Conservation (phyloP, 2,113 vertebrate genomes). For the Cisticola juncidis region DNA sequence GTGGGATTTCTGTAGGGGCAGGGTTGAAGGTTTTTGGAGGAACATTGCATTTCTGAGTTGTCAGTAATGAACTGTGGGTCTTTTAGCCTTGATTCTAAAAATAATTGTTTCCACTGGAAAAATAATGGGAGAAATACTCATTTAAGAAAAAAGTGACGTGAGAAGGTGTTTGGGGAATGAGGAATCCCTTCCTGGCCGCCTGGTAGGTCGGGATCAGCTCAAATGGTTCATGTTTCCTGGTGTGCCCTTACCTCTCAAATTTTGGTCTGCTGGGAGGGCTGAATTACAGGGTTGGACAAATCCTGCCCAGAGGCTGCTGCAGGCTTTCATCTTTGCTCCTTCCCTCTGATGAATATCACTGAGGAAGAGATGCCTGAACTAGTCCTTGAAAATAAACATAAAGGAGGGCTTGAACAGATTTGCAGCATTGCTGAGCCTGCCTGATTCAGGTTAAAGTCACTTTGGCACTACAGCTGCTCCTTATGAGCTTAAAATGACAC, state of each 20-base stretch:
- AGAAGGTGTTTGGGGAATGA: background rate
- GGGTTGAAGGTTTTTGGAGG: background rate
- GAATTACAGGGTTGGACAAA: slow-evolving; percentile 43
- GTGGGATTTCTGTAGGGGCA: background rate
- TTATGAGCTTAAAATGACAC: background rate
- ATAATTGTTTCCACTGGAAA: background rate
- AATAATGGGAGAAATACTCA: background rate
- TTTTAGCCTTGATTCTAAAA: background rate
- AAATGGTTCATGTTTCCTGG: background rate
- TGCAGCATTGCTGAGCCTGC: background rate
- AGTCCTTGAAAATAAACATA: background rate
- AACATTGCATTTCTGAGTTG: background rate
- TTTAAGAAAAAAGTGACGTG: background rate
- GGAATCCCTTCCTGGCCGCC: background rate
- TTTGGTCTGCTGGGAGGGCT: slow-evolving; percentile 1
- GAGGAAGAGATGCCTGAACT: background rate
- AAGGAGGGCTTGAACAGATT: background rate
- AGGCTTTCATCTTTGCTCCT: slow-evolving; percentile 21
- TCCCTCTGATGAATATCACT: background rate
- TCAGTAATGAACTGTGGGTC: background rate
- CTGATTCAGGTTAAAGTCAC: background rate
- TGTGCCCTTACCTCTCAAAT: background rate
- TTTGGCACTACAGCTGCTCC: background rate
- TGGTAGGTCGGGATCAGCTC: background rate
- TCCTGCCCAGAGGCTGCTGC: slow-evolving; percentile 48